A percentile compares a stretch with the other conserved stretches of the same genome.
phyloP scores from a whole-genome alignment of 30 jellyfish, hydroid and myxozoan species.

The Aurelia aurita region DNA sequence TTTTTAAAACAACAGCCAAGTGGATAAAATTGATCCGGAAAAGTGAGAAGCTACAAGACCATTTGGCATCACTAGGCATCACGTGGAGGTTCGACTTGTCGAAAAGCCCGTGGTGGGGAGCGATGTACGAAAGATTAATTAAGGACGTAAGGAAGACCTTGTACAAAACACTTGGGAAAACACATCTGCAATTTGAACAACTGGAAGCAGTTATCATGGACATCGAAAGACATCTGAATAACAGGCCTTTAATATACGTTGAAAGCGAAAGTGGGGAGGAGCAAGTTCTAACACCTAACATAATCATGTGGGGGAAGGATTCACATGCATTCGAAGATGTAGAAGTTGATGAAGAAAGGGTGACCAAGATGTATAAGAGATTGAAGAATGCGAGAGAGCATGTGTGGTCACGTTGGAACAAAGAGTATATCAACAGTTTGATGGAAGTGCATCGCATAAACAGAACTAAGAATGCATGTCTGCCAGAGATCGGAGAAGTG shows the following conservation, averaged over 20 bases:
- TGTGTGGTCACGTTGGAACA: slow-evolving; percentile 54
- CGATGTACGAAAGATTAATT: slow-evolving; percentile 36
- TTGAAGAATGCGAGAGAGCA: slow-evolving; percentile 41
- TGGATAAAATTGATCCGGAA: slow-evolving; percentile 2
- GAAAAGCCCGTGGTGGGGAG: slow-evolving; percentile 25
- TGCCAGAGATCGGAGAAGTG: slow-evolving; percentile 37
- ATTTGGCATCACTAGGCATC: slow-evolving; percentile 6
- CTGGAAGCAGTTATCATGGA: slow-evolving; percentile 45
- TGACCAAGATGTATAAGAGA: no score
- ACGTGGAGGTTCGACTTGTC: background rate
- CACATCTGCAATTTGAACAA: slow-evolving; percentile 44
- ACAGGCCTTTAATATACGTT: slow-evolving; percentile 47
- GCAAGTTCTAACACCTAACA: slow-evolving; percentile 52
- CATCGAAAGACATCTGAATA: slow-evolving; percentile 42
- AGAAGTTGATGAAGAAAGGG: slow-evolving; percentile 29
- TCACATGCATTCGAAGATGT: slow-evolving; percentile 35
- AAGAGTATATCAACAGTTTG: slow-evolving; percentile 40
- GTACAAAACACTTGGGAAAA: slow-evolving; percentile 30
- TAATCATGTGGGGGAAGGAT: slow-evolving; percentile 61
- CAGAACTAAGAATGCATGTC: slow-evolving; percentile 18
- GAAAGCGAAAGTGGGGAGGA: slow-evolving; percentile 57
- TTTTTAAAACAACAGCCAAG: slow-evolving; percentile 23
- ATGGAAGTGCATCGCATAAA: slow-evolving; percentile 55
- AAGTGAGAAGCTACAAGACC: slow-evolving; percentile 20
- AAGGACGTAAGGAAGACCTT: slow-evolving; percentile 34